A percentile compares a stretch with the other conserved stretches of the same genome.
Evolutionary conservation across 2,888 invertebrate species (phyloP).

Genomic region (Ecdyonurus torrentis): DNA sequence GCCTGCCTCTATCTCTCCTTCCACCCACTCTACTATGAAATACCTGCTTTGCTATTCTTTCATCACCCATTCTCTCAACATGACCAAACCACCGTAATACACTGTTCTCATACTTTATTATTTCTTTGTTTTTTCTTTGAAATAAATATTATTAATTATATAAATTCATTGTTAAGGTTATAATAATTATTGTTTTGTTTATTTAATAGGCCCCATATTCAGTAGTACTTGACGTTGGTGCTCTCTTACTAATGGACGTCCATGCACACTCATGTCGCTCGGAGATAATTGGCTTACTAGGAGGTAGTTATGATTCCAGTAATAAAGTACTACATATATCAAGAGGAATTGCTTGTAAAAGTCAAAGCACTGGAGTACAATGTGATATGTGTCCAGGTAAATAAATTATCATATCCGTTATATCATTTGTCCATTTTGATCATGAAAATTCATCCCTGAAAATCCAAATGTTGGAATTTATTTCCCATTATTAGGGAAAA

Average conservation of each 20-base stretch:
- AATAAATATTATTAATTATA: constrained; percentile 4
- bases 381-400: constrained; percentile 66
- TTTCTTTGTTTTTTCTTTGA: constrained; percentile 3
- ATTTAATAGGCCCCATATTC: constrained; percentile 40
- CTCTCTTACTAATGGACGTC: constrained; percentile 46
- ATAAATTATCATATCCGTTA: too few relatives aligned
- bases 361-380: constrained; percentile 45
- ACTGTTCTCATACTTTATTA: too few relatives aligned
- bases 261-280: constrained; percentile 51
- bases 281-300: constrained; percentile 60
- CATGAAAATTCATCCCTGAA: too few relatives aligned
- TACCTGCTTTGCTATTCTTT: too few relatives aligned
- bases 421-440: too few relatives aligned
- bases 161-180: too few relatives aligned
- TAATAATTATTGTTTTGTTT: too few relatives aligned
- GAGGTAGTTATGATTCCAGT: constrained; percentile 30
- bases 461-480: too few relatives aligned
- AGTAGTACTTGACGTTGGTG: constrained; percentile 38
- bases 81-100: too few relatives aligned
- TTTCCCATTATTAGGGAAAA: not conserved
- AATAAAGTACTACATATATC: constrained; percentile 27
- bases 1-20: too few relatives aligned
- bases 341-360: constrained; percentile 44
- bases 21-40: too few relatives aligned
- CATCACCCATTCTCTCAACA: too few relatives aligned